A percentile compares a stretch with the other conserved stretches of the same genome.
Evolutionary conservation across 2,113 vertebrate genomes (phyloP).

Genomic region (Chascanopsetta lugubris): DNA sequence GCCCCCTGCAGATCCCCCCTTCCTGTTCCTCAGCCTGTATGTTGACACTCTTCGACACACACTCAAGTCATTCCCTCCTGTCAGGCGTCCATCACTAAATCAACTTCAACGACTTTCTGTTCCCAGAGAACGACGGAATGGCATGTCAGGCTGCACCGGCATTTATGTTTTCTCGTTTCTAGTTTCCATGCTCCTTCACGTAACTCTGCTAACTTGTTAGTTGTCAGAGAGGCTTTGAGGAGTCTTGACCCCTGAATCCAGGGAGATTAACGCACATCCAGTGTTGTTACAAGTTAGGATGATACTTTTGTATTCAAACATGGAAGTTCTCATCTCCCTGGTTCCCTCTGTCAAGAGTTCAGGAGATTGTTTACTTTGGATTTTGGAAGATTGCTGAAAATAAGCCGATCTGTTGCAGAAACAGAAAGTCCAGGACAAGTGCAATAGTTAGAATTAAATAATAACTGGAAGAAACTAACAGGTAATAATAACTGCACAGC

Average conservation of each 20-base stretch:
- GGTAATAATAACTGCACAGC: no score
- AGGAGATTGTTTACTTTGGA: no score
- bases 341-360: no score
- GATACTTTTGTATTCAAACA: no score
- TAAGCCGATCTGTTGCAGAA: no score
- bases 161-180: conserved; percentile 21
- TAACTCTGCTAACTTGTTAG: conserved; percentile 22
- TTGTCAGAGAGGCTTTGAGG: conserved; percentile 22
- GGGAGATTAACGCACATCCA: background rate
- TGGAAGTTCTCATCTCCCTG: no score
- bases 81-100: conserved; percentile 59
- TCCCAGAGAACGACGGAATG: conserved; percentile 41
- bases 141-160: conserved; percentile 33
- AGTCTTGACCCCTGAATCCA: background rate
- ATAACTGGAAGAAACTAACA: no score
- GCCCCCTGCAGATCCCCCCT: background rate
- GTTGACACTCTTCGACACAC: conserved; percentile 6
- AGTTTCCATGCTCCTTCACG: conserved; percentile 3
- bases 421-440: no score
- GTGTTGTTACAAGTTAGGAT: background rate
- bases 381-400: no score
- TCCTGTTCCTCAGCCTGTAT: no score
- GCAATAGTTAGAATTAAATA: no score
- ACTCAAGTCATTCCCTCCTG: background rate
- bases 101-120: conserved; percentile 40